Percentiles rank a stretch among this genome's conserved stretches.
These are phyloP conservation scores for Trichosurus vulpecula DNA, from an alignment of 2,797 vertebrate species.

Conservation along the genomic window DNA sequence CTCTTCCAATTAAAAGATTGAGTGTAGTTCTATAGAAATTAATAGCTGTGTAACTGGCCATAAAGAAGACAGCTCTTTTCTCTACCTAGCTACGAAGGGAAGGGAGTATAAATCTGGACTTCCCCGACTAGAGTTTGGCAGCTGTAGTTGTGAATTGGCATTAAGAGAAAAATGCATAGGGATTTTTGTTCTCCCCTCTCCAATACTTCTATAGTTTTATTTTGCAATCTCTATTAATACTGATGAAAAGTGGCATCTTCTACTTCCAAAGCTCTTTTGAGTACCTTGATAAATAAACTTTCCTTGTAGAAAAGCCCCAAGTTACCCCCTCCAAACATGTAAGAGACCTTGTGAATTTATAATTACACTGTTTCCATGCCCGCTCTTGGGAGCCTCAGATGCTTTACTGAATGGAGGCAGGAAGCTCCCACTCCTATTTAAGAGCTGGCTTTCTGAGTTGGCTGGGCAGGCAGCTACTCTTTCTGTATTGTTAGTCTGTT, in stretches of 20 bases:
- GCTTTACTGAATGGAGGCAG: not conserved
- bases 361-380: not conserved
- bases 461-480: conserved; percentile 27
- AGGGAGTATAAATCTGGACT: not conserved
- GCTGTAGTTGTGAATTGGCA: not conserved
- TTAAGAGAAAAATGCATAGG: not conserved
- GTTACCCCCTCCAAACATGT: not conserved
- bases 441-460: conserved; percentile 8
- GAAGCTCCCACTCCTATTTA: not conserved
- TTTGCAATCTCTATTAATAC: not conserved
- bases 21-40: not conserved
- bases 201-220: not conserved
- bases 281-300: not conserved
- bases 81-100: not conserved
- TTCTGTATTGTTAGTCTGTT: conserved; percentile 17
- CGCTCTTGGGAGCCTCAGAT: not conserved
- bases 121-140: not conserved
- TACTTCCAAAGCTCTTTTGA: not conserved
- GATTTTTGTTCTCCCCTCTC: not conserved
- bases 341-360: not conserved
- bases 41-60: not conserved
- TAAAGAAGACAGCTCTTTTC: not conserved
- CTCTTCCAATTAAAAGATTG: not conserved
- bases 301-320: not conserved
- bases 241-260: not conserved